Base-by-base conservation (phyloP, 2,797 vertebrate genomes). In the Malurus leucopterus region DNA sequence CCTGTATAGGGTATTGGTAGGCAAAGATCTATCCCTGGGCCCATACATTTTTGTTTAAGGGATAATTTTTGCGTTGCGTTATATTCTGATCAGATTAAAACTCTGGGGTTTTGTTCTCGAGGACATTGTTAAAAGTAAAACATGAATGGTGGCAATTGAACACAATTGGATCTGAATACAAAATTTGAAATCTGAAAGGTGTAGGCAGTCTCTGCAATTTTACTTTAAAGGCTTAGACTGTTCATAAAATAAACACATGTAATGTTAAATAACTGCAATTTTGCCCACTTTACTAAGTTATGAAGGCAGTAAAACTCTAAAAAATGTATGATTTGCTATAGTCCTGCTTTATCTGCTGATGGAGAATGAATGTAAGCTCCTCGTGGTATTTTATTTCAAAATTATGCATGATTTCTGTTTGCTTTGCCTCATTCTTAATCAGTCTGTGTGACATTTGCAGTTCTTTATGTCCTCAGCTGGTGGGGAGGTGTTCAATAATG, bases 401-500 rank as follows among this genome's bases (percentile, higher is more conserved):
- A 43, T 67, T 4, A 55, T 47, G 29, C 10, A 23, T 50, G n/a
- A 29, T 88, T 51, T 74, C 36, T 75, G 23, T 68, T 86, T 80
- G 78, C 47, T 63, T 91, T 36, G 2, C 46, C 67, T 88, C 64
- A 22, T 62, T 43, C 82, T 82, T 71, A 79, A 59, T 86, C 88
- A 64, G 36, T 34, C 34, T 89, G n/a, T n/a, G 5, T 46, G 38
- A 29, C 75, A 63, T 58, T 74, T 95, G 76, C 57, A 68, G 78
- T 67, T 78, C 64, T 91, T 91, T 80, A 11, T 65, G 81, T 44
- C 75, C 67, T 93, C 68, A 41, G 13, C 41, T 84, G 81, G 73
- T 54, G 38, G 77, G 90, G 78, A 63, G 65, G 81, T 89, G 75
- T 81, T 96, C 90, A 89, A 11, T 91, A 87, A 77, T 89, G 87